Percentiles rank a stretch among this genome's conserved stretches.
Conservation (phyloP, 2,113 vertebrate genomes). For the Catharus bicknelli region DNA sequence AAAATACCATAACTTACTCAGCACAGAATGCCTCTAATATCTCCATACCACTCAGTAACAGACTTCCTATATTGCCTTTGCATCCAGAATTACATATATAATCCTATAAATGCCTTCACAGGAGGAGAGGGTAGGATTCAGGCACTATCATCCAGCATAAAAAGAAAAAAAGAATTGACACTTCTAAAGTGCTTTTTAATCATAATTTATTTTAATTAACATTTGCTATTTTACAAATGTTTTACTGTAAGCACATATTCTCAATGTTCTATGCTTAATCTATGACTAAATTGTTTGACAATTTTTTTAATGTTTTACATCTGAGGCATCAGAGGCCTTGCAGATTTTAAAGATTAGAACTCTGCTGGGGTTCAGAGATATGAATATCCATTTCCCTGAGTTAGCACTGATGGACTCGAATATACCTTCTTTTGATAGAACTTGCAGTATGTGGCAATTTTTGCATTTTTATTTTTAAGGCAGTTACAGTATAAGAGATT, state of each 20-base stretch:
- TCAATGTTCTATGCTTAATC: conserved; percentile 9
- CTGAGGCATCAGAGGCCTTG: conserved; percentile 9
- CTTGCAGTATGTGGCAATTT: conserved; percentile 32
- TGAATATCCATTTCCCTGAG: conserved; percentile 36
- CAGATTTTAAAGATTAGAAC: conserved; percentile 41
- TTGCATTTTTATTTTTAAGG: conserved; percentile 53
- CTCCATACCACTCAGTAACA: background rate
- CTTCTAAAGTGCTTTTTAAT: conserved; percentile 8
- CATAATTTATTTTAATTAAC: conserved; percentile 42
- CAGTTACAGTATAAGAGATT: conserved; percentile 31
- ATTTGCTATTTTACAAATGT: conserved; percentile 22
- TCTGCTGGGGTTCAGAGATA: background rate
- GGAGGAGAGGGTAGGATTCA: background rate
- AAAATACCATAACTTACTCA: background rate
- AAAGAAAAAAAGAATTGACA: background rate
- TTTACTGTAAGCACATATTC: conserved; percentile 34
- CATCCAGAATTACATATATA: background rate
- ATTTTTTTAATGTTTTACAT: conserved; percentile 46
- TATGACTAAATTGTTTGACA: conserved; percentile 34
- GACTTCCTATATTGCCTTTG: background rate
- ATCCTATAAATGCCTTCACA: background rate
- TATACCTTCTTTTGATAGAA: background rate
- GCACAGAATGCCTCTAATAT: background rate
- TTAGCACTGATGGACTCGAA: conserved; percentile 29
- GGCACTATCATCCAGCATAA: background rate